Evolutionary conservation across 2,113 vertebrate genomes (phyloP), one percentile per base, ranked within the genome.

Genomic region (Gadus chalcogrammus): DNA sequence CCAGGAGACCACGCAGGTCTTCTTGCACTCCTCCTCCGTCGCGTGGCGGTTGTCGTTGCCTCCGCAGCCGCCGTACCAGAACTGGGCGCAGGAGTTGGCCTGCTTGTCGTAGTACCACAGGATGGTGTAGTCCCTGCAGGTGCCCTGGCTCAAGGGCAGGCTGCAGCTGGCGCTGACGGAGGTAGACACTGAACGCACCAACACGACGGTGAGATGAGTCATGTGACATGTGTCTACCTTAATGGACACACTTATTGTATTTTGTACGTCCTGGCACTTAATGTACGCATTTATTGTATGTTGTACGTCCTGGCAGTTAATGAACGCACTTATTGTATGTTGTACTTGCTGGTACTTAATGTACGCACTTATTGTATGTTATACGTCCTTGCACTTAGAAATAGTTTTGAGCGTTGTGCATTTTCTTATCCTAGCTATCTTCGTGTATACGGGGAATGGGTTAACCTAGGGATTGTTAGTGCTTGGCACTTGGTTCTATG

Each of bases 1-100:
- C 76, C 69, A 81, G 65, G 71, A 78, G 75, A 84, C 35, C 55
- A 94, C 89, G 76, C 93, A 96, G 42, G 84, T 79, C 60, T 88
- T 91, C 87, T 88, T 94, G 68, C 94, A 94, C 65, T 95, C 89
- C 9, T 87, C 88, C 75, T 96, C 92, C 55, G 82, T 92, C 61
- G 93, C 86, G 76, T 91, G 95, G 64, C 94, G 93, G 86, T 95
- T 95, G 18, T 82, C 84, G 48, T 95, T 97, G 79, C 93, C 94
- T 13, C 87, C 70, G 0, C 93, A 96, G 84, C 94, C 93, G 73
- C 93, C 91, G 0, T 93, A 94, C 94, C 94, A 96, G 88, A 97
- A 97, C 90, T 95, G 93, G 79, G 91, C 94, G 70, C 93, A 95
- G 18, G 94, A 82, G 31, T 97, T 94, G 64, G 93, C 92, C 74